Evolutionary conservation across 2,888 invertebrate genomes (phyloP).

Genomic region (Acrobasis consociella): DNA sequence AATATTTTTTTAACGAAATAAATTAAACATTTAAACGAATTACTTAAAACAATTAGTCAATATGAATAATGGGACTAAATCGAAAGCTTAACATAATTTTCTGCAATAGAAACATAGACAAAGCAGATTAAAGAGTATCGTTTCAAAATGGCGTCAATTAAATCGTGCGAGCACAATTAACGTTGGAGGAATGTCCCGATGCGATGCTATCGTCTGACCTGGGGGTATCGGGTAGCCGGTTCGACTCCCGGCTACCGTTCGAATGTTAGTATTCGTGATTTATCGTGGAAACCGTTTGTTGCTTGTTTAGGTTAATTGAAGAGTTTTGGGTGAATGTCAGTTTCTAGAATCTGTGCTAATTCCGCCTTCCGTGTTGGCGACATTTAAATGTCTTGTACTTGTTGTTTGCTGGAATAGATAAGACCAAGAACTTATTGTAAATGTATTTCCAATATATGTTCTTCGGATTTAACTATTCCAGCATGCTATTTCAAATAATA

Average conservation of each 20-base stretch:
- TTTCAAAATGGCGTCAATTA: slow-evolving; percentile 64
- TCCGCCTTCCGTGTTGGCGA: slow-evolving; percentile 17
- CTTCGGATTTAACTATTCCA: too few species aligned
- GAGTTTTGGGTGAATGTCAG: slow-evolving; percentile 27
- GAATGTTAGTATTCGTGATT: slow-evolving; percentile 59
- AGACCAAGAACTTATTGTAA: too few species aligned
- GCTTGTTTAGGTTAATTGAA: slow-evolving; percentile 66
- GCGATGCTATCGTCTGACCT: slow-evolving; percentile 73
- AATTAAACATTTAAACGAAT: too few species aligned
- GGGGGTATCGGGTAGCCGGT: slow-evolving; percentile 71
- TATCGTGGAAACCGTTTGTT: slow-evolving; percentile 64
- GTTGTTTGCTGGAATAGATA: background rate
- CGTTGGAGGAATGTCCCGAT: slow-evolving; percentile 64
- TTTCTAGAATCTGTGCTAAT: slow-evolving; percentile 20
- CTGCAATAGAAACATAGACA: slow-evolving; percentile 21
- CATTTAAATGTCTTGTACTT: slow-evolving; percentile 16
- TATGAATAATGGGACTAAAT: too few species aligned
- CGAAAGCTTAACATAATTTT: background rate
- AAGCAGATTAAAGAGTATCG: slow-evolving; percentile 27
- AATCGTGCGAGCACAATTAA: slow-evolving; percentile 67
- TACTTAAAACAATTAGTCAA: too few species aligned
- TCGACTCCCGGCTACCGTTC: slow-evolving; percentile 67
- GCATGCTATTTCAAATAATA: too few species aligned
- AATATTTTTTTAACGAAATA: too few species aligned
- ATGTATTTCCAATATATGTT: too few species aligned